Percentiles rank a stretch among this genome's conserved stretches.
Evolutionary conservation across 2,888 invertebrate genomes (phyloP).

Genomic region (Mythimna albipuncta): DNA sequence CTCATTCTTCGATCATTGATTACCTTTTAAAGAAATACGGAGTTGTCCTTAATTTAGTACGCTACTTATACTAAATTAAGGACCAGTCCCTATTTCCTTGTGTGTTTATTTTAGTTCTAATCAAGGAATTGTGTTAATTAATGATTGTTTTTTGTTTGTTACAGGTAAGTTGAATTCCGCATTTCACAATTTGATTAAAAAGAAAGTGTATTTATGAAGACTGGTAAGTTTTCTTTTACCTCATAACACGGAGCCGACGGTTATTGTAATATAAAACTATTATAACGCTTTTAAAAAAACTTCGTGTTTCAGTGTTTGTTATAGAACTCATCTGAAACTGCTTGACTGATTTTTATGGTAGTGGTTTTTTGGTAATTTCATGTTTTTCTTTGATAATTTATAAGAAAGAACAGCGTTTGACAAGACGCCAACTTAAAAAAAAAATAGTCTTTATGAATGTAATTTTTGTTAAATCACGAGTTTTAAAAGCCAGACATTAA

Average conservation of each 20-base stretch:
- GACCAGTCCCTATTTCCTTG: background rate
- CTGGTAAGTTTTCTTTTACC: constrained; percentile 23
- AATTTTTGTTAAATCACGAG: background rate
- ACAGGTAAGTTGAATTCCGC: constrained; percentile 45
- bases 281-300: too few relatives aligned
- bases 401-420: background rate
- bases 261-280: too few relatives aligned
- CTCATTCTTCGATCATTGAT: constrained; percentile 22
- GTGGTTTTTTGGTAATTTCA: too few relatives aligned
- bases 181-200: background rate
- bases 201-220: background rate
- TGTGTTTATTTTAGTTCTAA: background rate
- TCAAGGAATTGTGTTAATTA: background rate
- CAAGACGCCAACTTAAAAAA: background rate
- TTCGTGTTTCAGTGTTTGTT: too few relatives aligned
- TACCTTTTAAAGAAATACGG: background rate
- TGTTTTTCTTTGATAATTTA: too few relatives aligned
- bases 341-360: too few relatives aligned
- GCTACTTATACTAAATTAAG: background rate
- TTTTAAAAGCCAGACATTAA: background rate
- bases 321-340: too few relatives aligned
- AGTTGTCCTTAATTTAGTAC: background rate
- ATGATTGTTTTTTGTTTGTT: constrained; percentile 41
- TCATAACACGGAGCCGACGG: background rate
- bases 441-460: too few relatives aligned